Conservation (phyloP, 2,113 vertebrate genomes). For the Hyaena hyaena region DNA sequence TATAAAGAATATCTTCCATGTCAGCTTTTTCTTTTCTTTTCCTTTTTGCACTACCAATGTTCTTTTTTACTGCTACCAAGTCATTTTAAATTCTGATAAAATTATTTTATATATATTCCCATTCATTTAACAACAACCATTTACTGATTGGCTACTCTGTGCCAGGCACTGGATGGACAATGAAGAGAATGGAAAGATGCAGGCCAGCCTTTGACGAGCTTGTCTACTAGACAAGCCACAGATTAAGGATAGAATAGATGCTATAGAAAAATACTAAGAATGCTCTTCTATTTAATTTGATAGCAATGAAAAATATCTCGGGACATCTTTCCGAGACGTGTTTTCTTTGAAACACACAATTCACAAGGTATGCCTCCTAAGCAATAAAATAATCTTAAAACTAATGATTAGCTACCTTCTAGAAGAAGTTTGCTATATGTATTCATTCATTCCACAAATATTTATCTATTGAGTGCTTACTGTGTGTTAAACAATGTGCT, state of each 20-base stretch:
- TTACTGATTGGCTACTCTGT: background rate
- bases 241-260: background rate
- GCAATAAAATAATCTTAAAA: background rate
- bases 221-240: background rate
- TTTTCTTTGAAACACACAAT: slow-evolving; percentile 45
- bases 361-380: background rate
- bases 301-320: background rate
- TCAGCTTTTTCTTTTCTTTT: background rate
- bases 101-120: background rate
- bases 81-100: background rate
- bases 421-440: background rate
- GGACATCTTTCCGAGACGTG: background rate
- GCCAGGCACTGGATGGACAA: no score
- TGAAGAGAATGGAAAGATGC: background rate
- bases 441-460: background rate
- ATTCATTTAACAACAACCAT: background rate
- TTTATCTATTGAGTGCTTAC: background rate
- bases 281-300: background rate
- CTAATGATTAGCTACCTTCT: background rate
- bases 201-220: background rate
- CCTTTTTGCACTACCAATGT: background rate
- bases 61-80: background rate
- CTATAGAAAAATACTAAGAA: background rate
- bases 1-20: background rate
- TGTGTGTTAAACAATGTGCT: background rate